Evolutionary conservation across 2,797 vertebrate species (phyloP).

Genomic region (Mus minutoides): DNA sequence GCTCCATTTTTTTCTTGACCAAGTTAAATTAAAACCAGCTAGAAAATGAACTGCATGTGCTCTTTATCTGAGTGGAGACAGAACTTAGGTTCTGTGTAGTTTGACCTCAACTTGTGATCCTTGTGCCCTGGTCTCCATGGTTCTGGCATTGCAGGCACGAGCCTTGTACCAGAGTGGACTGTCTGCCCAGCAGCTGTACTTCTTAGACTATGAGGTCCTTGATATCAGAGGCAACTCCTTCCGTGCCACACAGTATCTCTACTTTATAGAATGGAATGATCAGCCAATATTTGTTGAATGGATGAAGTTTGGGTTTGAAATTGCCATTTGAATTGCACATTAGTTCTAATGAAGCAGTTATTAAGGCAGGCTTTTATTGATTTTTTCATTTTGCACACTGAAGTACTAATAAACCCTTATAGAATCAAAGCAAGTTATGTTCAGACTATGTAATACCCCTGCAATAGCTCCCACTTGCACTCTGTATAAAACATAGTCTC

Average conservation of each 20-base stretch:
- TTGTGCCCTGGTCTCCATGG: background rate
- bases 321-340: background rate
- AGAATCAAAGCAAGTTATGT: background rate
- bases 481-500: slow-evolving; percentile 4
- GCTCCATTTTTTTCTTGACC: background rate
- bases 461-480: background rate
- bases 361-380: background rate
- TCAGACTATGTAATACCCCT: background rate
- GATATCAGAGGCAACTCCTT: background rate
- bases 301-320: slow-evolving; percentile 25
- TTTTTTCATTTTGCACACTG: background rate
- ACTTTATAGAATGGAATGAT: background rate
- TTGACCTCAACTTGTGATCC: background rate
- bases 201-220: background rate
- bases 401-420: background rate
- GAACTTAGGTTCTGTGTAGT: background rate
- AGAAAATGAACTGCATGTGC: background rate
- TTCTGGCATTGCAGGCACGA: background rate
- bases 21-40: slow-evolving; percentile 12
- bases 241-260: background rate
- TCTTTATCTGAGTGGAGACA: background rate
- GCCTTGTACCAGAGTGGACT: background rate
- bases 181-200: background rate
- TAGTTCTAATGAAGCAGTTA: background rate
- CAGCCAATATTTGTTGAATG: background rate